Base-by-base conservation (phyloP, 1,140 invertebrate genomes). In the Platyura marginata region DNA sequence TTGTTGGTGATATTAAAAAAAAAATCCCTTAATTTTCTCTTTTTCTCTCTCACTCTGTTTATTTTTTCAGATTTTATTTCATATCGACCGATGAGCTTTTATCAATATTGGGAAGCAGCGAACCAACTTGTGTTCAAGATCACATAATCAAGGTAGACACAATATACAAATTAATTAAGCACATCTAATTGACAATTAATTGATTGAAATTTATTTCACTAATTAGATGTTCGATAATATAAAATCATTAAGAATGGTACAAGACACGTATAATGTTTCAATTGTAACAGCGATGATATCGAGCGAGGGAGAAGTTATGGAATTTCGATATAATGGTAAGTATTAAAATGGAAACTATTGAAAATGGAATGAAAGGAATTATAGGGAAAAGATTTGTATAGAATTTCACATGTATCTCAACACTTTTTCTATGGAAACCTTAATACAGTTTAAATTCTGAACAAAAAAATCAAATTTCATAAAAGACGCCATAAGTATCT, bases 11-110 rank as follows among this genome's bases (percentile, higher is more conserved):
- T n/a, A n/a, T n/a, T n/a, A n/a, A n/a, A n/a, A n/a, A n/a, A n/a
- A n/a, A n/a, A n/a, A n/a, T n/a, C n/a, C n/a, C n/a, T n/a, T n/a
- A n/a, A n/a, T n/a, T n/a, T n/a, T n/a, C n/a, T n/a, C n/a, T n/a
- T n/a, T n/a, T n/a, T n/a, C n/a, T n/a, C n/a, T n/a, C n/a, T n/a
- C n/a, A n/a, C n/a, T n/a, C n/a, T n/a, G n/a, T n/a, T n/a, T n/a
- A n/a, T n/a, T n/a, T n/a, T n/a, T n/a, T n/a, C n/a, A 21, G 90
- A 49, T 93, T 94, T 62, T 91, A 82, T 64, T 93, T 94, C 57
- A 82, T 94, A 48, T 91, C 88, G 6, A 89, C 91, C 45, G 87
- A 92, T 55, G 90, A 94, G 62, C 57, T 94, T 42, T 67, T 94
- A 10, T 81, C 79, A 23, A 87, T 93, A 49, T 67, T 93, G n/a